Evolutionary conservation across 2,113 vertebrate species (phyloP), one percentile per base, ranked within the genome.

Genomic region (Amphiprion percula): DNA sequence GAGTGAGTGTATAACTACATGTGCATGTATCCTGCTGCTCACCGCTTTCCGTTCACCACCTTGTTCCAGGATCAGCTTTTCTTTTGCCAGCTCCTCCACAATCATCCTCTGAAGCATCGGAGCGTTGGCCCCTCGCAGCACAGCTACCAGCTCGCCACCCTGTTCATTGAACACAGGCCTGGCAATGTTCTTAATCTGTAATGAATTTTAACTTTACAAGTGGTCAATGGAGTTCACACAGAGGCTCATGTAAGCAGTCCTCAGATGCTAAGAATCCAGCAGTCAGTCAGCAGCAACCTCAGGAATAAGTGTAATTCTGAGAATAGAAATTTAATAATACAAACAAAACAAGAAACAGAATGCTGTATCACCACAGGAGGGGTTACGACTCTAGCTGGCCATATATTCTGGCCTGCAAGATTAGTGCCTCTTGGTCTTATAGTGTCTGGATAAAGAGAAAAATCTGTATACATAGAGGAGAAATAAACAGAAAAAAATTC

Each of bases 51-150:
- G 91, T 23, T 95, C 94, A 44, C 64, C 69, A 77, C 94, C 94
- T 21, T 77, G 75, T 19, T 96, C 94, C 55, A 96, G 83, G 71
- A 93, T 93, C 56, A 87, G 92, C 92, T 94, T 97, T 83, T 97
- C 95, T 8, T 91, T 91, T 59, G 90, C 87, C 84, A 99, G 90
- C 74, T 97, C 95, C n/a, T 97, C 95, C 39, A 95, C 78, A 68
- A 99, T 95, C 79, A 93, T 96, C 89, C 90, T 97, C 90, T 96
- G 96, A 72, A 99, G 95, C 77, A 97, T 68, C 0, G 96, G 96
- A 63, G 94, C 95, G 0, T 99, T 96, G 1, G 85, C 95, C 39
- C 97, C 97, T 78, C 95, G 93, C 74, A 99, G 91, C 73, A 95
- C 93, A 5, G 95, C 95, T 83, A 97, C 95, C 70, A 99, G 74